Percentiles rank a stretch among this genome's conserved stretches.
Evolutionary conservation across 2,888 invertebrate genomes (phyloP).

Genomic region (Clitarchus hookeri): DNA sequence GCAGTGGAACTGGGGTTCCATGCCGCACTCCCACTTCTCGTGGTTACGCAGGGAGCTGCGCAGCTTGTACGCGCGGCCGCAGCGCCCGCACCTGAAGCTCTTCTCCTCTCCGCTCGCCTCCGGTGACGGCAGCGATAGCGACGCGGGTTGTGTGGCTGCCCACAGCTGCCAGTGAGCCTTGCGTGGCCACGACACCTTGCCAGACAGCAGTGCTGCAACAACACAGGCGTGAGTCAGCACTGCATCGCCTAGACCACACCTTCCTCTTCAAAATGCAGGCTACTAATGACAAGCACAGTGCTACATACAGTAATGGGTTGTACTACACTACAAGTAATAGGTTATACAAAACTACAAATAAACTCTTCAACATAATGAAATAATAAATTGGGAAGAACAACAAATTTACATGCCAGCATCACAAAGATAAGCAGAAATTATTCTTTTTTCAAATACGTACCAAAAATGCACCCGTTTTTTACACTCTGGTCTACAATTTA

Average conservation of each 20-base stretch:
- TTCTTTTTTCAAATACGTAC: too few relatives aligned
- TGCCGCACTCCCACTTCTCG: conserved; percentile 82
- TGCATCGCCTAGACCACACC: too few relatives aligned
- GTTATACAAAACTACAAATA: too few relatives aligned
- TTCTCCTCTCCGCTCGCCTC: conserved; percentile 27
- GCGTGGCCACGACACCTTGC: not conserved
- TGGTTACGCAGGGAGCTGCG: conserved; percentile 83
- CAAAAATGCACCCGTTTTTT: too few relatives aligned
- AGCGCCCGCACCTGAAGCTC: conserved; percentile 67
- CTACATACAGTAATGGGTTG: not conserved
- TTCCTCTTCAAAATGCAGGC: not conserved
- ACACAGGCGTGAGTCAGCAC: not conserved
- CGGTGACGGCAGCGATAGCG: conserved; percentile 25
- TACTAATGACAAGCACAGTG: not conserved
- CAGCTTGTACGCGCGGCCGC: conserved; percentile 83
- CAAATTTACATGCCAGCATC: too few relatives aligned
- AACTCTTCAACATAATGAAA: too few relatives aligned
- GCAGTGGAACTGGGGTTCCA: conserved; percentile 72
- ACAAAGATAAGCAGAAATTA: too few relatives aligned
- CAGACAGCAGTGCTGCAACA: not conserved
- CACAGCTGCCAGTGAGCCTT: conserved; percentile 1
- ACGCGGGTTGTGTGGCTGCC: not conserved
- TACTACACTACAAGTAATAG: not conserved
- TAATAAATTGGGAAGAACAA: not conserved
- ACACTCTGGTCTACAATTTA: too few relatives aligned